Conservation (phyloP, 2,888 invertebrate genomes). For the Acanthosepion lycidas region DNA sequence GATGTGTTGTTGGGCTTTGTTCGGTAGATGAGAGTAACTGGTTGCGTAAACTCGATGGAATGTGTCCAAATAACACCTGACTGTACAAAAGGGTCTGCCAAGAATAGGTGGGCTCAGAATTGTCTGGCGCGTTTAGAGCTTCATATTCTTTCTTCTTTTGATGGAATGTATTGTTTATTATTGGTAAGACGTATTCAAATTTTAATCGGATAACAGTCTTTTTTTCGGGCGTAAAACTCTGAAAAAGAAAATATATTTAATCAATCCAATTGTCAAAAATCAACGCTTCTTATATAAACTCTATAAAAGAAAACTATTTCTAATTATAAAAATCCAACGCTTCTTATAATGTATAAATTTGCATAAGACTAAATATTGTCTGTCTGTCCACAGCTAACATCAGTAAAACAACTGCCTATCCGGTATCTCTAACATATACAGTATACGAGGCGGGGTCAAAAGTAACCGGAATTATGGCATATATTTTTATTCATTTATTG, state of each 20-base stretch:
- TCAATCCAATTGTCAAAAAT: too few relatives aligned
- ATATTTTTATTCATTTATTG: too few relatives aligned
- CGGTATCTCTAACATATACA: too few relatives aligned
- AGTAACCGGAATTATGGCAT: too few relatives aligned
- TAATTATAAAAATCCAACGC: too few relatives aligned
- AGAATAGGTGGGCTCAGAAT: neutral
- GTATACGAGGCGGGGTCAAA: too few relatives aligned
- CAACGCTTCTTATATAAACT: too few relatives aligned
- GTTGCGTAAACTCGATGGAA: neutral
- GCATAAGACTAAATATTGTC: too few relatives aligned
- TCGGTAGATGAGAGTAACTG: neutral
- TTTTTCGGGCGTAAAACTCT: slow-evolving; percentile 37
- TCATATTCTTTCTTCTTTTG: neutral
- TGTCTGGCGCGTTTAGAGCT: neutral
- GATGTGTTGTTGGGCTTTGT: neutral
- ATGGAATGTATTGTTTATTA: neutral
- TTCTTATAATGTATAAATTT: too few relatives aligned
- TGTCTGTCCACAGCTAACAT: too few relatives aligned
- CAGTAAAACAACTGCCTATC: too few relatives aligned
- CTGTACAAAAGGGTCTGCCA: slow-evolving; percentile 44
- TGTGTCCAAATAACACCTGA: slow-evolving; percentile 21
- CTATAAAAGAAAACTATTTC: too few relatives aligned
- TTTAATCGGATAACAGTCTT: slow-evolving; percentile 6
- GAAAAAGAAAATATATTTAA: neutral
- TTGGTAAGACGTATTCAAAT: slow-evolving; percentile 37